Evolutionary conservation across 2,113 vertebrate genomes (phyloP).

Genomic region (Sorex araneus): DNA sequence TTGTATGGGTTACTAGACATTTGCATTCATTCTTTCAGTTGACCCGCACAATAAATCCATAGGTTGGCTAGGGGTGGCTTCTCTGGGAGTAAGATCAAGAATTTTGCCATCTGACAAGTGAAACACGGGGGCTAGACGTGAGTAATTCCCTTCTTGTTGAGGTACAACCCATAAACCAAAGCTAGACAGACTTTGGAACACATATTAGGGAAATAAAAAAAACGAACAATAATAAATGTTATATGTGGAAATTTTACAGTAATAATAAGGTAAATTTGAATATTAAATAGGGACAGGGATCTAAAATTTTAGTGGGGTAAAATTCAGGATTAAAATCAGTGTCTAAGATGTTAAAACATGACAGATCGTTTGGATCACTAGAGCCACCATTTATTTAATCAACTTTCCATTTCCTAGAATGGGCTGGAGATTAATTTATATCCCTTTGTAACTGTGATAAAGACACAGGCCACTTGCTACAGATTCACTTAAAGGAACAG

Average conservation of each 20-base stretch:
- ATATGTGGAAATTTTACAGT: conserved; percentile 59
- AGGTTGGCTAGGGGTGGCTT: not conserved
- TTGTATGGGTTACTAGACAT: not conserved
- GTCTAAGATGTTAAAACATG: conserved; percentile 72
- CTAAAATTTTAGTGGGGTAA: conserved; percentile 45
- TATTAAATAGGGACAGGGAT: conserved; percentile 56
- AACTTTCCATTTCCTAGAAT: conserved; percentile 72
- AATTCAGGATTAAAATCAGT: conserved; percentile 57
- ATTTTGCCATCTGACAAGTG: not conserved
- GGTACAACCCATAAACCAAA: not conserved
- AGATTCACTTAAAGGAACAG: conserved; percentile 70
- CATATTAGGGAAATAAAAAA: conserved; percentile 20
- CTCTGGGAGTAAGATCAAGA: not conserved
- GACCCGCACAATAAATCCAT: not conserved
- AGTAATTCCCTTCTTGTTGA: not conserved
- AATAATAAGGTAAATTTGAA: conserved; percentile 63
- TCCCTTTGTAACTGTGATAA: conserved; percentile 75
- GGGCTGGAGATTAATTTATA: conserved; percentile 79
- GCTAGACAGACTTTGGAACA: not conserved
- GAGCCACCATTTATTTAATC: conserved; percentile 74
- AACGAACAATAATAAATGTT: conserved; percentile 37
- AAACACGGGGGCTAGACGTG: not conserved
- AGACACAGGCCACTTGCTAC: conserved; percentile 77
- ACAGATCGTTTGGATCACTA: conserved; percentile 59
- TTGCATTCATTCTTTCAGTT: not conserved